phyloP scores from a whole-genome alignment of 2,797 vertebrate species.

The Lacerta agilis region DNA sequence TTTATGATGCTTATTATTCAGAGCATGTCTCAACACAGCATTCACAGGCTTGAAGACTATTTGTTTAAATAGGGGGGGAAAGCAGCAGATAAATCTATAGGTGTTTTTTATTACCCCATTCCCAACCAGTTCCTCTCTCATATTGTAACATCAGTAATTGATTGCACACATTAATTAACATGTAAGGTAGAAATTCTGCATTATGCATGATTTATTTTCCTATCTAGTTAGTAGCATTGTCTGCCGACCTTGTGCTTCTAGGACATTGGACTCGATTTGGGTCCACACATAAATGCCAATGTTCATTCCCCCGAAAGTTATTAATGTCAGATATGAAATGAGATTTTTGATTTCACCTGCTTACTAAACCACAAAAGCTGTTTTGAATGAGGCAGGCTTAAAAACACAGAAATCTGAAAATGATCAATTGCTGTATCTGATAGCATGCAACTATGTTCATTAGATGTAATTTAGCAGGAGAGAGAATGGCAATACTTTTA shows the following conservation, averaged over 20 bases:
- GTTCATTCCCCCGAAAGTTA: slow-evolving; percentile 87
- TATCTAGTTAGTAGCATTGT: slow-evolving; percentile 86
- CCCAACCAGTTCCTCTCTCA: slow-evolving; percentile 82
- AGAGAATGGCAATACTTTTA: slow-evolving; percentile 73
- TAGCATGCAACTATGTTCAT: slow-evolving; percentile 76
- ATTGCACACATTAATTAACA: slow-evolving; percentile 92
- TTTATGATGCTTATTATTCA: slow-evolving; percentile 99
- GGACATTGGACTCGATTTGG: slow-evolving; percentile 83
- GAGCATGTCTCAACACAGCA: slow-evolving; percentile 93
- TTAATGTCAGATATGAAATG: slow-evolving; percentile 88
- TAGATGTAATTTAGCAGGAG: slow-evolving; percentile 74
- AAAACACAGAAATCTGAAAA: slow-evolving; percentile 74
- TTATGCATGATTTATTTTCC: slow-evolving; percentile 89
- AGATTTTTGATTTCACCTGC: slow-evolving; percentile 87
- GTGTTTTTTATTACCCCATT: slow-evolving; percentile 91
- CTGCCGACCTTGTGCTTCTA: slow-evolving; percentile 85
- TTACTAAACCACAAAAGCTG: slow-evolving; percentile 79
- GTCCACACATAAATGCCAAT: slow-evolving; percentile 85
- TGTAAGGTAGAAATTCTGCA: slow-evolving; percentile 89
- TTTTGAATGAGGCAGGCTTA: slow-evolving; percentile 78
- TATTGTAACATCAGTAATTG: slow-evolving; percentile 90
- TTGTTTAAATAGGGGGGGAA: slow-evolving; percentile 94
- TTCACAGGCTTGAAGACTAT: slow-evolving; percentile 90
- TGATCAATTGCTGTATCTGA: slow-evolving; percentile 74
- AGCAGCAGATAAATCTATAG: slow-evolving; percentile 95